phyloP scores from a whole-genome alignment of 2,113 vertebrate species.

The Psettodes erumei region DNA sequence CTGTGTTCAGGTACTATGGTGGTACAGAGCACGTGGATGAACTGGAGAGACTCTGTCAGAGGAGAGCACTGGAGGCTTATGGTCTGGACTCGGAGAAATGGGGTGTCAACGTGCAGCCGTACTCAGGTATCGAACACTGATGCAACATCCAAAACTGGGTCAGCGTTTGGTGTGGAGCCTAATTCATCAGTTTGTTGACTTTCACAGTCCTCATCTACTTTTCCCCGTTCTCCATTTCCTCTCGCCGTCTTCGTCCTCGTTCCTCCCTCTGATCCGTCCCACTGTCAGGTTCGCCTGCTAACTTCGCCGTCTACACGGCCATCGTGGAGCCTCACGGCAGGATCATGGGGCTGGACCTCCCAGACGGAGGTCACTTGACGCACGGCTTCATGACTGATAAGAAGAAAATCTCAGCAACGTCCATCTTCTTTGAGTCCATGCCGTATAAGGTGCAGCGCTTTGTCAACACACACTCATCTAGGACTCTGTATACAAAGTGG shows the following conservation, averaged over 20 bases:
- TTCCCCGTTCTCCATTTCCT: neutral
- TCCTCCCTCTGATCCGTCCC: neutral
- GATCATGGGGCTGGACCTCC: constrained; percentile 98
- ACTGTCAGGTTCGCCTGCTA: constrained; percentile 90
- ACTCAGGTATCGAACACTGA: constrained; percentile 87
- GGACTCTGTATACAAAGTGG: neutral
- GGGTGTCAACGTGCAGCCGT: constrained; percentile 97
- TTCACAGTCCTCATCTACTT: neutral
- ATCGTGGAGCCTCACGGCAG: constrained; percentile 95
- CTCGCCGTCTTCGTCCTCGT: neutral
- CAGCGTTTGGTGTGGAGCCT: neutral
- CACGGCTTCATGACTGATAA: constrained; percentile 99
- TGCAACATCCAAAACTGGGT: neutral
- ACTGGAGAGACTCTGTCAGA: constrained; percentile 94
- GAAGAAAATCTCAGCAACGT: constrained; percentile 97
- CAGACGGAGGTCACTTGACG: constrained; percentile 95
- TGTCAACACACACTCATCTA: neutral
- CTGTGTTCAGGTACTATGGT: constrained; percentile 88
- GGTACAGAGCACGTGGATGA: constrained; percentile 94
- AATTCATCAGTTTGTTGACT: neutral
- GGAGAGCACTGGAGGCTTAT: constrained; percentile 89
- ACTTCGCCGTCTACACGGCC: constrained; percentile 95
- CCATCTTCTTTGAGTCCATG: constrained; percentile 98
- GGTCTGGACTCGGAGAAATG: constrained; percentile 89
- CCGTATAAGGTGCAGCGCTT: constrained; percentile 91